Percentiles rank a stretch among this genome's conserved stretches.
phyloP scores from a whole-genome alignment of 35 echinoderm and acorn worm genomes.

The Lytechinus pictus region DNA sequence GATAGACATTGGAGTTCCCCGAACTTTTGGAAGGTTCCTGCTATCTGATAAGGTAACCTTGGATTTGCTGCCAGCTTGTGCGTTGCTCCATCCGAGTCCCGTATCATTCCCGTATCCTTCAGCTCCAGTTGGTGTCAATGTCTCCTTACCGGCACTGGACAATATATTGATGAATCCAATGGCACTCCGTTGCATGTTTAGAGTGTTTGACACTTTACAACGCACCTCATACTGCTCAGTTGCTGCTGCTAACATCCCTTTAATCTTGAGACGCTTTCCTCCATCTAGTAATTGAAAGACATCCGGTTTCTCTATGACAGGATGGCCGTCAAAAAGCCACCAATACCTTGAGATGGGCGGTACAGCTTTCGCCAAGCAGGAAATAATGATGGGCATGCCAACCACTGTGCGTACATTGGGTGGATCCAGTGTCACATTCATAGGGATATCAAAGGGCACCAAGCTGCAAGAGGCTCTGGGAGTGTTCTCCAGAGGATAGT shows the following conservation, averaged over 20 bases:
- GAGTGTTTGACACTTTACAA: constrained; percentile 54
- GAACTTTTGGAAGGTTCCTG: constrained; percentile 16
- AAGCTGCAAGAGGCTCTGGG: constrained; percentile 57
- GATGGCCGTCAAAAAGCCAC: constrained; percentile 69
- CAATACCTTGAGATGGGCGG: constrained; percentile 51
- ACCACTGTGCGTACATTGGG: neutral
- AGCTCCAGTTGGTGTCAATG: neutral
- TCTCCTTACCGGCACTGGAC: neutral
- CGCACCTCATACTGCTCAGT: constrained; percentile 53
- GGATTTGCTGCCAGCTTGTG: neutral
- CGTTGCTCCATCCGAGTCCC: neutral
- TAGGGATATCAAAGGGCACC: constrained; percentile 69
- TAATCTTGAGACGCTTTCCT: constrained; percentile 52
- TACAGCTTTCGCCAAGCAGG: constrained; percentile 52
- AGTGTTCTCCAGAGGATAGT: constrained; percentile 48
- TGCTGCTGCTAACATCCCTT: constrained; percentile 7
- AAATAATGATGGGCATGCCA: constrained; percentile 24
- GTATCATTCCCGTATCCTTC: neutral
- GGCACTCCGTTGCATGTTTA: constrained; percentile 53
- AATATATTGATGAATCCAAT: constrained; percentile 58
- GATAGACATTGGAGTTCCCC: constrained; percentile 39
- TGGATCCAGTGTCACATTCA: constrained; percentile 59
- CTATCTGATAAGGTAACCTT: neutral
- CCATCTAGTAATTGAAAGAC: constrained; percentile 52
- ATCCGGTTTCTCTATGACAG: constrained; percentile 61